phyloP scores from a whole-genome alignment of 2,888 invertebrate species.

The Ectropis crepuscularia region DNA sequence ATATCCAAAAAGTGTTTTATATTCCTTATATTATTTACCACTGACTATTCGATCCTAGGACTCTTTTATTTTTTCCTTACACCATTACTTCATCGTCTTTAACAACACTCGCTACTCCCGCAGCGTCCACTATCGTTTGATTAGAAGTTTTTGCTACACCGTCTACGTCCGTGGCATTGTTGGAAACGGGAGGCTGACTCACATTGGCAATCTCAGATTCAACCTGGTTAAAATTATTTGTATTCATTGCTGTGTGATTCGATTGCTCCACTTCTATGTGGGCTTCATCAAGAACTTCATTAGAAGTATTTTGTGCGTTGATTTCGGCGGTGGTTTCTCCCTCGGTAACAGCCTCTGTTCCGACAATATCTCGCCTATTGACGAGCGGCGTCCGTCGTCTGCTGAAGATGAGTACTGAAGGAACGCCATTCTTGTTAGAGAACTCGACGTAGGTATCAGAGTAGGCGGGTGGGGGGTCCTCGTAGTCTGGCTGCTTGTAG shows the following conservation, averaged over 20 bases:
- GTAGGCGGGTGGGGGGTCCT: slow-evolving; percentile 72
- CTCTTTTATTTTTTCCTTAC: slow-evolving; percentile 6
- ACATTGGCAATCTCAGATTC: neutral
- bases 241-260: neutral
- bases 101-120: neutral
- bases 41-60: slow-evolving; percentile 9
- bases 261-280: neutral
- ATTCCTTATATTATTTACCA: slow-evolving; percentile 9
- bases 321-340: neutral
- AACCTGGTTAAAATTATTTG: neutral
- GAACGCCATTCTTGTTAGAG: slow-evolving; percentile 53
- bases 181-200: neutral
- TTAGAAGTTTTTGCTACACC: neutral
- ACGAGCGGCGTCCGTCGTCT: slow-evolving; percentile 30
- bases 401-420: slow-evolving; percentile 54
- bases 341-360: neutral
- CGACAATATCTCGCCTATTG: slow-evolving; percentile 10
- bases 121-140: neutral
- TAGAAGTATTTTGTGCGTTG: slow-evolving; percentile 8
- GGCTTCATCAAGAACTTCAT: neutral
- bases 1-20: too few species aligned
- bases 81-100: slow-evolving; percentile 8
- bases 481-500: slow-evolving; percentile 30
- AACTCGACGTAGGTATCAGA: slow-evolving; percentile 63
- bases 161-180: neutral